A percentile compares a stretch with the other conserved stretches of the same genome.
phyloP scores from a whole-genome alignment of 2,888 invertebrate genomes.

The Pseudoips prasinana region DNA sequence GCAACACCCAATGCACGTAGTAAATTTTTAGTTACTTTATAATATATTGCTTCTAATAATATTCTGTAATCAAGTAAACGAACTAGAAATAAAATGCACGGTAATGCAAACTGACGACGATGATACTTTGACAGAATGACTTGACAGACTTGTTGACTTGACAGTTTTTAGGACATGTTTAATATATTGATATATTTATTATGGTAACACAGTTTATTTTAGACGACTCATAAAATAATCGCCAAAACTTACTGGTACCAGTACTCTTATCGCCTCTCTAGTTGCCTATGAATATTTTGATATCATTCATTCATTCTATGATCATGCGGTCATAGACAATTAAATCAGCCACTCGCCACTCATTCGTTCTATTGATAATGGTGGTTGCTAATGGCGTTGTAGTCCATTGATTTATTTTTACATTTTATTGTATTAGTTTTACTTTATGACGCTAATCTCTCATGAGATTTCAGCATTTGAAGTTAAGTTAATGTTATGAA shows the following conservation, averaged over 20 bases:
- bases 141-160: constrained; percentile 17
- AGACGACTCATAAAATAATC: too few species aligned
- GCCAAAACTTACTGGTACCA: too few species aligned
- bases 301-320: too few species aligned
- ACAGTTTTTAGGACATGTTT: constrained; percentile 4
- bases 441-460: constrained; percentile 73
- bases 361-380: constrained; percentile 26
- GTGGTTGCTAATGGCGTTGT: constrained; percentile 62
- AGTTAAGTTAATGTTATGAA: constrained; percentile 40
- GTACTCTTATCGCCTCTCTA: too few species aligned
- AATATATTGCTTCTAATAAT: neutral
- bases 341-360: neutral
- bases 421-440: constrained; percentile 70
- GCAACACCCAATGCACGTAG: neutral
- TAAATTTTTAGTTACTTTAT: constrained; percentile 7
- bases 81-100: constrained; percentile 7
- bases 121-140: constrained; percentile 14
- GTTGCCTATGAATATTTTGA: too few species aligned
- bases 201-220: too few species aligned
- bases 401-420: constrained; percentile 65
- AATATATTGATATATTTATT: too few species aligned
- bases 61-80: constrained; percentile 22
- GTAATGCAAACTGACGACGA: constrained; percentile 39
- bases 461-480: constrained; percentile 61
- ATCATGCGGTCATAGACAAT: too few species aligned